Base-by-base conservation (phyloP, 2,113 vertebrate genomes). In the Platichthys stellatus region DNA sequence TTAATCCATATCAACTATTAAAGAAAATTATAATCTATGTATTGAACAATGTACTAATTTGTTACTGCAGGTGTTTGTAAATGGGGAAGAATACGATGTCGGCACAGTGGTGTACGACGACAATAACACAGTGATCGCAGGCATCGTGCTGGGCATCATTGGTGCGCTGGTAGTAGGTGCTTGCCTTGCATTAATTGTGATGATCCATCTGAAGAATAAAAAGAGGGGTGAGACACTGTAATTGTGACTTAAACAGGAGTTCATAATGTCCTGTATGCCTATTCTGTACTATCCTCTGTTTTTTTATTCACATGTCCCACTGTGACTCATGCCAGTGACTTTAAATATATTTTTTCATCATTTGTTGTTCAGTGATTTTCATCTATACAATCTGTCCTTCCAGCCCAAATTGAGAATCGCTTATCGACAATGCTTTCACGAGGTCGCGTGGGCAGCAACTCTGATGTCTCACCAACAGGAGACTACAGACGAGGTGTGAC, bases 41-140 rank as follows among this genome's bases (percentile, higher is more conserved):
- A 1, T 45, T 35, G 31, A 61, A 47, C 24, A 49, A 69, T 1
- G 18, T 15, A 5, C 31, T 65, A 6, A 31, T 17, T 20, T 62
- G 20, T 45, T 15, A 1, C 56, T 53, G 5, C 51, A 95, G 94
- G 92, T 95, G 72, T 85, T 12, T 40, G 92, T 98, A 49, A 97
- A 97, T 1, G 88, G 90, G 0, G 74, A 76, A 0, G 92, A 70
- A 9, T 91, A 82, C 14, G n/a, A 76, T 0, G 86, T 97, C 83
- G 97, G 96, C n/a, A 90, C 24, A 2, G 97, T 99, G n/a, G 71
- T 93, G 17, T 61, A 87, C 1, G 20, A 72, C 0, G 54, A 83
- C 62, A 74, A 85, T 80, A 70, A 71, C 12, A 82, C 83, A 23
- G 13, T 90, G 7, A 89, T 92, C 0, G 81, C 88, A 60, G 94